Base-by-base conservation (phyloP, 2,113 vertebrate genomes). In the Fregata magnificens region DNA sequence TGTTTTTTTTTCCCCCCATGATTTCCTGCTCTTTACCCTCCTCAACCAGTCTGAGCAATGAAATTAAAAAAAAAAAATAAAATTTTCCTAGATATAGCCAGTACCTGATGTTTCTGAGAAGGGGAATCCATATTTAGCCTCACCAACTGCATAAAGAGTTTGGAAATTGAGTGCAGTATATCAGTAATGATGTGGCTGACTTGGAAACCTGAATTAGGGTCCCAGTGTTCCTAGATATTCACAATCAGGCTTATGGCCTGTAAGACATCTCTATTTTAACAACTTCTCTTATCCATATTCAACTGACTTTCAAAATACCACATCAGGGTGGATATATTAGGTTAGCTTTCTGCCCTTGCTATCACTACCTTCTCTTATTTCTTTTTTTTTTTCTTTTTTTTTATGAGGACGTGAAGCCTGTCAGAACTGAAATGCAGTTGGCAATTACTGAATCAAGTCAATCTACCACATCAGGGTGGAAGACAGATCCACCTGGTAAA, bases 381-480 rank as follows among this genome's bases (percentile, higher is more conserved):
- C n/a, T n/a, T 32, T 14, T 40, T 12, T 17, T 21, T 21, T 14
- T 11, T 14, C 6, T 32, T 32, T 34, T 34, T 26, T 4, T 8
- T 38, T n/a, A n/a, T 72, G 16, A 40, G 4, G 4, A 2, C 1
- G 0, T 62, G 13, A 53, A n/a, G 10, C 59, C 15, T 71, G 6
- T 58, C 42, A 38, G 40, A 82, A 85, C 6, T 42, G 47, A 92
- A 88, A 65, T 47, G 6, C 14, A 45, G 31, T 19, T 67, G 14
- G 7, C 14, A 22, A 9, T 69, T 28, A 20, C 13, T 72, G 31
- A 80, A 65, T 89, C 10, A 63, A 63, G 9, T 65, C 29, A 32
- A 28, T 24, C 44, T 86, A 29, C 58, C 6, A 25, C 0, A 3
- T 8, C 4, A 1, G 8, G 17, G 13, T 32, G 34, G 31, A 88